Evolutionary conservation across 2,797 vertebrate genomes (phyloP).

Genomic region (Eutrigla gurnardus): DNA sequence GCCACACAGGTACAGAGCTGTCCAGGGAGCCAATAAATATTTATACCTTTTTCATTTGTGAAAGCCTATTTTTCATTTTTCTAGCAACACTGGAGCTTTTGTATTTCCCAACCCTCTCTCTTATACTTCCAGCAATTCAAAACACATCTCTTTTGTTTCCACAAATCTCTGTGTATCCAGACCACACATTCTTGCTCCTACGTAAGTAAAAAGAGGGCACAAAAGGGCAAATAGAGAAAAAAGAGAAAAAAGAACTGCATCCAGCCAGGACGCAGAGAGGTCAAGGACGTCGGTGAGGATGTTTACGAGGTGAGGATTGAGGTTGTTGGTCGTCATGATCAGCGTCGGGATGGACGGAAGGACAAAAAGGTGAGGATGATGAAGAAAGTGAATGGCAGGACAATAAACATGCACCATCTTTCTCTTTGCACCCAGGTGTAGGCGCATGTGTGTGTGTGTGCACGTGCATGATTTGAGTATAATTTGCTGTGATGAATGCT

Average conservation of each 20-base stretch:
- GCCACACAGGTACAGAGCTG: neutral
- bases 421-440: slow-evolving; percentile 2
- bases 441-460: slow-evolving; percentile 1
- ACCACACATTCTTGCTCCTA: too few species aligned
- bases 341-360: slow-evolving; percentile 9
- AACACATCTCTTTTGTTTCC: neutral
- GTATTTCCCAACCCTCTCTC: neutral
- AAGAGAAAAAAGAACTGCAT: fast-evolving
- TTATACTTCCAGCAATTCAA: neutral
- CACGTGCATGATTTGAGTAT: neutral
- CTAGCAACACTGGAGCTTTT: neutral
- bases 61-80: neutral
- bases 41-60: neutral
- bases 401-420: slow-evolving; percentile 33
- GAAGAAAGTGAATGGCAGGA: slow-evolving; percentile 24
- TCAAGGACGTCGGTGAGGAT: neutral
- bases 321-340: slow-evolving; percentile 9
- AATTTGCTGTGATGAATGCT: slow-evolving; percentile 29
- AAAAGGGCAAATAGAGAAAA: neutral
- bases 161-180: neutral
- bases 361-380: slow-evolving; percentile 40
- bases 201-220: neutral
- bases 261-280: neutral
- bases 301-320: slow-evolving; percentile 25
- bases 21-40: neutral